Percentiles rank a stretch among this genome's conserved stretches.
These are phyloP conservation scores for Cyclophora albipunctata DNA, from an alignment of 2,888 invertebrate species.

Conservation along the genomic window DNA sequence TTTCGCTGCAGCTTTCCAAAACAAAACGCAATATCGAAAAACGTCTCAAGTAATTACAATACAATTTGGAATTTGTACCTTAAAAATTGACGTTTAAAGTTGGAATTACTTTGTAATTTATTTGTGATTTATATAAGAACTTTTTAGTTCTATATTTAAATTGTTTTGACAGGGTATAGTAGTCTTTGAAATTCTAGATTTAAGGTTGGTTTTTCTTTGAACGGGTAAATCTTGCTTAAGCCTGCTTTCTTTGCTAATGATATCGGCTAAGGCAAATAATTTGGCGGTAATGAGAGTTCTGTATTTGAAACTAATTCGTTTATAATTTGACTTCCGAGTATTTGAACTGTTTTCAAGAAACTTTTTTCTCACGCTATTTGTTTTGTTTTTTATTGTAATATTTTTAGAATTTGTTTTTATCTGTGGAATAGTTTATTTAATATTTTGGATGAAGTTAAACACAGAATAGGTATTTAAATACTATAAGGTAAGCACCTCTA, in stretches of 20 bases:
- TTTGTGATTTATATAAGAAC: slow-evolving; percentile 11
- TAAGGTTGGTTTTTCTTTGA: slow-evolving; percentile 8
- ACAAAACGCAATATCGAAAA: slow-evolving; percentile 34
- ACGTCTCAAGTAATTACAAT: slow-evolving; percentile 30
- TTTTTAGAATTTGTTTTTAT: too few species aligned
- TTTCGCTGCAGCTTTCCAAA: slow-evolving; percentile 73
- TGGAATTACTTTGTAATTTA: slow-evolving; percentile 6
- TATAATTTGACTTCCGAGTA: slow-evolving; percentile 37
- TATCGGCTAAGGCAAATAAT: slow-evolving; percentile 35
- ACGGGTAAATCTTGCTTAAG: slow-evolving; percentile 24
- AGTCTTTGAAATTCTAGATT: slow-evolving; percentile 17
- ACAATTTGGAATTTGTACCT: slow-evolving; percentile 6
- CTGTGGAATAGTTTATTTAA: too few species aligned
- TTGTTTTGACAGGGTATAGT: not conserved
- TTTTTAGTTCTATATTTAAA: too few species aligned
- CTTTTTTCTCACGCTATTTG: too few species aligned
- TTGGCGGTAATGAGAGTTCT: slow-evolving; percentile 23
- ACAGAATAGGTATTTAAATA: too few species aligned
- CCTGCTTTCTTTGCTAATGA: slow-evolving; percentile 52
- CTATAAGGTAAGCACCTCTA: too few species aligned
- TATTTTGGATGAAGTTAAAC: too few species aligned
- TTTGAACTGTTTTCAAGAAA: slow-evolving; percentile 1
- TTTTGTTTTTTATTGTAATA: too few species aligned
- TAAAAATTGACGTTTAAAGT: slow-evolving; percentile 9
- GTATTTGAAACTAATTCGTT: slow-evolving; percentile 39